Evolutionary conservation across 2,797 vertebrate genomes (phyloP).

Genomic region (Coracias cyanogaster): DNA sequence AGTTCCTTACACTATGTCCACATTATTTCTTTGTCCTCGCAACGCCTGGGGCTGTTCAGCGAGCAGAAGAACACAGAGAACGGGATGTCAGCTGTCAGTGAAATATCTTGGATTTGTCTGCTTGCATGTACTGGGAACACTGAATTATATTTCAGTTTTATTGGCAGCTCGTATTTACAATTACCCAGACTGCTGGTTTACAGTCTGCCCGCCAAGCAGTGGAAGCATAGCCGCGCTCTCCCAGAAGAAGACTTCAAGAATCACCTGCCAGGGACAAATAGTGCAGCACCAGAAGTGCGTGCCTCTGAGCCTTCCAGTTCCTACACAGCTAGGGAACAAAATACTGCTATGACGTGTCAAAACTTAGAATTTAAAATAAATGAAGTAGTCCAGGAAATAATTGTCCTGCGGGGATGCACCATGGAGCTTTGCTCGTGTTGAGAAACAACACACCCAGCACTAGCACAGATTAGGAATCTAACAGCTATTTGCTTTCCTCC

Average conservation of each 20-base stretch:
- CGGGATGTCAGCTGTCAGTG: not conserved
- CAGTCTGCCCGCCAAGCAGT: constrained; percentile 30
- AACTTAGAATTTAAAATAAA: not conserved
- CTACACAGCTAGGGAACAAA: not conserved
- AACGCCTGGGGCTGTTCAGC: not conserved
- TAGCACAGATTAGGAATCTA: too few relatives aligned
- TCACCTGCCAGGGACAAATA: constrained; percentile 22
- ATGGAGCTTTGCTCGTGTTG: not conserved
- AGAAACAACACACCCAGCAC: not conserved
- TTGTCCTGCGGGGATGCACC: not conserved
- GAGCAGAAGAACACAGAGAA: not conserved
- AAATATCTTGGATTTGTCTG: not conserved
- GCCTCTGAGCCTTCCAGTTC: not conserved
- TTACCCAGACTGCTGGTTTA: constrained; percentile 40
- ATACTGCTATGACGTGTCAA: not conserved
- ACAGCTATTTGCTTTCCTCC: too few relatives aligned
- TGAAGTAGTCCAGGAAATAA: not conserved
- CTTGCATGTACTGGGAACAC: not conserved
- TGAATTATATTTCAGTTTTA: constrained; percentile 34
- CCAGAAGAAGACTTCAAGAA: not conserved
- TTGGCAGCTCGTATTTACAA: constrained; percentile 38
- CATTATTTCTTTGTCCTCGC: not conserved
- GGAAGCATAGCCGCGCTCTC: not conserved
- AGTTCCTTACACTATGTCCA: not conserved
- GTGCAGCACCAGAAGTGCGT: not conserved